These are phyloP conservation scores for Rhopalosiphum padi DNA, from an alignment of 1,140 invertebrate species.

Conservation along the genomic window DNA sequence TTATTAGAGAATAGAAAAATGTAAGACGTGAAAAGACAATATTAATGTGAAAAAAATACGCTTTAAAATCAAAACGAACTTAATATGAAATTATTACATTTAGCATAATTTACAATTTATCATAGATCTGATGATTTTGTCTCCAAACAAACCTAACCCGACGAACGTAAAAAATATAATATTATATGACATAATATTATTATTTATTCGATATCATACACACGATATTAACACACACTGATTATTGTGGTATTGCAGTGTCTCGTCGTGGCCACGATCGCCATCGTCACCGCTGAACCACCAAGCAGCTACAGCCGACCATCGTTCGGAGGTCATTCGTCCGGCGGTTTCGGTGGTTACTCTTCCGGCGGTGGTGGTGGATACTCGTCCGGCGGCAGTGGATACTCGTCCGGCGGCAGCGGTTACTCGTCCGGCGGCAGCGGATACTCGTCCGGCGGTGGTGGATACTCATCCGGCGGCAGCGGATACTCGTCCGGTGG, in stretches of 20 bases:
- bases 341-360: slow-evolving; percentile 65
- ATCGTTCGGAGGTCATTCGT: slow-evolving; percentile 66
- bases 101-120: neutral
- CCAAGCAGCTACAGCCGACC: slow-evolving; percentile 70
- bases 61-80: neutral
- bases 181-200: neutral
- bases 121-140: neutral
- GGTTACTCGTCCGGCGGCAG: slow-evolving; percentile 67
- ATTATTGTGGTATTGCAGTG: slow-evolving; percentile 66
- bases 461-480: slow-evolving; percentile 60
- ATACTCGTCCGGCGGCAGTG: neutral
- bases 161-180: neutral
- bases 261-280: slow-evolving; percentile 70
- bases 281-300: slow-evolving; percentile 70
- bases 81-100: neutral
- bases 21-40: neutral
- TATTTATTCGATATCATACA: too few relatives aligned
- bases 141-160: neutral
- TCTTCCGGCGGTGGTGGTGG: slow-evolving; percentile 69
- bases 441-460: slow-evolving; percentile 64
- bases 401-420: slow-evolving; percentile 35
- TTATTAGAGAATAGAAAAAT: neutral
- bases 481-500: slow-evolving; percentile 64
- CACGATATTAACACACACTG: too few relatives aligned
- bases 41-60: neutral